Base-by-base conservation (phyloP, 2,888 invertebrate species). In the Eurytoma californica region DNA sequence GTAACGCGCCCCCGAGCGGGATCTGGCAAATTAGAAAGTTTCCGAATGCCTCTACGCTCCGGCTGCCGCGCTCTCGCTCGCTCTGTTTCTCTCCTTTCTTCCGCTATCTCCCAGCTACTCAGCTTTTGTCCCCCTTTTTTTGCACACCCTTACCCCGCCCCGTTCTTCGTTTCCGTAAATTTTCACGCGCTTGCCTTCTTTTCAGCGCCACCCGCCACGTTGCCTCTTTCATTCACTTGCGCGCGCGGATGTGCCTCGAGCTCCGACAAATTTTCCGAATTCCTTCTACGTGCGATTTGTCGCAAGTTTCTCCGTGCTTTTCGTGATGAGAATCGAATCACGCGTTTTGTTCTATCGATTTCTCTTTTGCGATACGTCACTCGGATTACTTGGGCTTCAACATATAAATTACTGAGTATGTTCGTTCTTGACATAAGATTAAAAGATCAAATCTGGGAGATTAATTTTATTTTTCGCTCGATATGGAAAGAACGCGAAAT, bases 1-100 rank as follows among this genome's bases (percentile, higher is more conserved):
- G 79, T 65, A 72, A 79, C 63, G 63, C 63, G 63, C 68, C 79
- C 75, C 47, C 63, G 67, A 60, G 77, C 78, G 55, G 51, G 72
- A 79, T 79, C 75, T 53, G 79, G 69, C 75, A 81, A 81, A 81
- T 79, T 81, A 77, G 79, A 82, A 82, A 82, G 79, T 77, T 77
- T 80, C 73, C 73, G 66, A 81, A 82, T 79, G 77, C 77, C 53
- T 70, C 68, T 66, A 69, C 72, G 61, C 74, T 70, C 69, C 20
- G 47, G 24, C 30, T 69, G 55, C 30, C 47, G 12, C 18, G 5
- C 16, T n/a, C 20, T 24, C 30, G 47, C 49, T 14, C 69, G 39
- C 9, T 14, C 47, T 16, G 24, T 47, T 47, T 30, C 14, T 63
- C 51, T 58, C 61, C n/a, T 65, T 20, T 68, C 58, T 68, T 24